Evolutionary conservation across 2,888 invertebrate species (phyloP).

Genomic region (Standfussiana lucernea): DNA sequence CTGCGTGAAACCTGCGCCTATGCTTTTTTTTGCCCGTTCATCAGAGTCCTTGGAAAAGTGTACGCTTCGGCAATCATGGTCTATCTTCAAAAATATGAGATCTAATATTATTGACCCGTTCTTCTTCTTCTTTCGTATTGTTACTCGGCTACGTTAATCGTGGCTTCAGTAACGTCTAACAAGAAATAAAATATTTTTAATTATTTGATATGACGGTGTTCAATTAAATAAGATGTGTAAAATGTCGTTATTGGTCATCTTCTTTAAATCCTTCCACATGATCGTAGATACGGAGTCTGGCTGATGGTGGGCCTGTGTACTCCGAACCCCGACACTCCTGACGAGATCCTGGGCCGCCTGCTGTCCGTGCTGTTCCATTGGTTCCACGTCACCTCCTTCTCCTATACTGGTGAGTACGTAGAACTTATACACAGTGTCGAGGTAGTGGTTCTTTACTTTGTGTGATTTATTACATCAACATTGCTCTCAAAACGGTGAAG

Average conservation of each 20-base stretch:
- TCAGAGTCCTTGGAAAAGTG: too few species aligned
- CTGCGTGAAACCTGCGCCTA: too few species aligned
- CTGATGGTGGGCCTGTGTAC: slow-evolving; percentile 98
- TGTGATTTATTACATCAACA: not conserved
- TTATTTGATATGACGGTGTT: too few species aligned
- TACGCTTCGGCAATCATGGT: too few species aligned
- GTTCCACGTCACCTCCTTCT: slow-evolving; percentile 99
- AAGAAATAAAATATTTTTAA: too few species aligned
- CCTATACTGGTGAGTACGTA: slow-evolving; percentile 94
- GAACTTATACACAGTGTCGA: not conserved
- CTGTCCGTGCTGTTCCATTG: slow-evolving; percentile 99
- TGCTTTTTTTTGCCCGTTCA: too few species aligned
- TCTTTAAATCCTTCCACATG: not conserved
- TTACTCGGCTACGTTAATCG: too few species aligned
- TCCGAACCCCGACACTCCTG: slow-evolving; percentile 94
- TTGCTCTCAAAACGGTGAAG: not conserved
- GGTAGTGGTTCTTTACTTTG: not conserved
- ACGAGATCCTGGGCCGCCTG: slow-evolving; percentile 96
- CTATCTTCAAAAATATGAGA: too few species aligned
- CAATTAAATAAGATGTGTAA: too few species aligned
- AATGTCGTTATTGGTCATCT: not conserved
- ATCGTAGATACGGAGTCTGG: slow-evolving; percentile 97
- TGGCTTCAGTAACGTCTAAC: too few species aligned
- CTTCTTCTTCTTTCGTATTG: too few species aligned
- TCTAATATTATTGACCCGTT: too few species aligned